phyloP scores from a whole-genome alignment of 1,140 invertebrate species.

The Daktulosphaira vitifoliae region DNA sequence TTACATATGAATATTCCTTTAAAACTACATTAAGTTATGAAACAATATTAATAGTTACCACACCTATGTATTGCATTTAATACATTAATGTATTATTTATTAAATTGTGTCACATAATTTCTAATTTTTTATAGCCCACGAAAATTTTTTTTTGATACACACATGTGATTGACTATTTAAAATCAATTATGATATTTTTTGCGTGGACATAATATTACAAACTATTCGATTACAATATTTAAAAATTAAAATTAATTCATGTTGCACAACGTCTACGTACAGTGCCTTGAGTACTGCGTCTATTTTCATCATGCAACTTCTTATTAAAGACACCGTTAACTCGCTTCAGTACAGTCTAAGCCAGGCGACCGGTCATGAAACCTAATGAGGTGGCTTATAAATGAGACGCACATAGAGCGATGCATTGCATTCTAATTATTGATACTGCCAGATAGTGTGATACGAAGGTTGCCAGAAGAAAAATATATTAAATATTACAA shows the following conservation, averaged over 20 bases:
- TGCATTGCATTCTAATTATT: constrained; percentile 6
- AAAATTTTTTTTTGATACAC: no score
- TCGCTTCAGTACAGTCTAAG: constrained; percentile 15
- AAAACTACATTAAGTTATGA: no score
- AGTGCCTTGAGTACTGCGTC: background rate
- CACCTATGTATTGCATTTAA: no score
- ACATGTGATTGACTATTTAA: no score
- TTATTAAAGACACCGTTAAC: constrained; percentile 16
- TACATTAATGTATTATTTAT: no score
- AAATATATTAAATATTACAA: no score
- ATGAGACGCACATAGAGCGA: background rate
- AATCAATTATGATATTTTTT: background rate
- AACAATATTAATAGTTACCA: no score
- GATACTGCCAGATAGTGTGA: background rate
- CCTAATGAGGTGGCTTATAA: constrained; percentile 21
- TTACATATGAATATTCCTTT: no score
- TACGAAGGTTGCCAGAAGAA: background rate
- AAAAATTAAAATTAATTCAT: constrained; percentile 15
- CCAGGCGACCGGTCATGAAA: constrained; percentile 25
- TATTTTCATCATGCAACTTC: constrained; percentile 19
- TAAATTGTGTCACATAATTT: no score
- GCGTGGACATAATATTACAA: background rate
- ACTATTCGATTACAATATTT: constrained; percentile 7
- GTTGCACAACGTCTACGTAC: constrained; percentile 14
- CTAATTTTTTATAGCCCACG: no score